These are phyloP conservation scores for Phymanthus crucifer DNA, from an alignment of 92 coral and sea anemone species.

Conservation along the genomic window DNA sequence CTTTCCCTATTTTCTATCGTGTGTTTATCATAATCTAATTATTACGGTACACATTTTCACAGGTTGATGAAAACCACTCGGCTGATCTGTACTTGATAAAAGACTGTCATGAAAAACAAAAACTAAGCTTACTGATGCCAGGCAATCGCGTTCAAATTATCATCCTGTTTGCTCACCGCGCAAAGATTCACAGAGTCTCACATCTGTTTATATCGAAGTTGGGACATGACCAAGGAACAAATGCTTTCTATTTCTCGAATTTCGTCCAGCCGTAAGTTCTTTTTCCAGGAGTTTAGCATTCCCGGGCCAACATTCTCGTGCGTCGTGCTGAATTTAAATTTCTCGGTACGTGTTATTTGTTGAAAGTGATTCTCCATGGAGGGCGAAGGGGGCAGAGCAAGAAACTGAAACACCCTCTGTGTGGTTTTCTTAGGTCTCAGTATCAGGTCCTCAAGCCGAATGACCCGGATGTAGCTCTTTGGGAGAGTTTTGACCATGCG, in stretches of 20 bases:
- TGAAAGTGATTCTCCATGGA: conserved; percentile 61
- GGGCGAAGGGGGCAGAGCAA: conserved; percentile 69
- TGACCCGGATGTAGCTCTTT: conserved; percentile 39
- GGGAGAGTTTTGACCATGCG: conserved; percentile 42
- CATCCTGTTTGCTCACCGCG: no score
- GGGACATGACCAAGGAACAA: conserved; percentile 66
- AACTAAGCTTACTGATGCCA: no score
- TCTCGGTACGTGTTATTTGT: conserved; percentile 55
- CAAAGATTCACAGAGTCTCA: not conserved
- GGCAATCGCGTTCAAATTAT: no score
- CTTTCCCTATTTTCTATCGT: no score
- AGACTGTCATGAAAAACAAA: no score
- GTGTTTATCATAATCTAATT: no score
- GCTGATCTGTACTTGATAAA: no score
- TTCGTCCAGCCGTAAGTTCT: conserved; percentile 42
- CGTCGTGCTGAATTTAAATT: conserved; percentile 47
- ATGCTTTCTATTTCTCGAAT: conserved; percentile 67
- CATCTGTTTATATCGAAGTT: conserved; percentile 34
- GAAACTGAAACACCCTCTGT: conserved; percentile 58
- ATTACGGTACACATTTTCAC: no score
- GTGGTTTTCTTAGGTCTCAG: conserved; percentile 67
- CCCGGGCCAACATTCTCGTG: conserved; percentile 57
- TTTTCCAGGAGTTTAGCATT: conserved; percentile 59
- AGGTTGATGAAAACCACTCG: no score
- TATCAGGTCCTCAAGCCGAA: conserved; percentile 75